Evolutionary conservation across 2,888 invertebrate species (phyloP), one percentile per base, ranked within the genome.

Genomic region (Caenorhabditis panamensis): DNA sequence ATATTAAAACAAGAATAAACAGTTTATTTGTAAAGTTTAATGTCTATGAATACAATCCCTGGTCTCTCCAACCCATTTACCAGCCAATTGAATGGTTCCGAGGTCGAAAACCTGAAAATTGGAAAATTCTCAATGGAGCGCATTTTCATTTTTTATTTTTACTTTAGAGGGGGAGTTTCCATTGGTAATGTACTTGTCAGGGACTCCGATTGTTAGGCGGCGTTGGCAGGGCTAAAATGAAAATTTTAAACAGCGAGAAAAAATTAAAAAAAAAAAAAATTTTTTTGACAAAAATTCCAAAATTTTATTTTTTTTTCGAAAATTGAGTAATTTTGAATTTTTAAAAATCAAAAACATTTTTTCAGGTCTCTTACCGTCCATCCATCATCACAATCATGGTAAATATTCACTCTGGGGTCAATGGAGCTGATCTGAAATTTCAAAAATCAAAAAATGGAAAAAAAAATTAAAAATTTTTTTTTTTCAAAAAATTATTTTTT

Each of bases 11-110:
- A n/a, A n/a, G n/a, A n/a, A n/a, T n/a, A n/a, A n/a, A n/a, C n/a
- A n/a, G n/a, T n/a, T n/a, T n/a, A n/a, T n/a, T n/a, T n/a, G n/a
- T n/a, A n/a, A n/a, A n/a, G n/a, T n/a, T 71, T 51, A 66, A 18
- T 79, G 81, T 56, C 83, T 56, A 59, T 85, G 85, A 67, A 85
- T 83, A 53, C 85, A 85, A 68, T 85, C 85, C 47, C 85, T 64
- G 6, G 83, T 80, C 63, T 85, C 85, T 53, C 85, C 85, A 9
- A 58, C 72, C 78, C 75, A 85, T 63, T 85, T 85, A 78, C 85
- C 85, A 24, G 83, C 83, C 62, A 85, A 53, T 59, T 85, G 85
- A 62, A 85, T 78, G 5, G 81, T 77, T 44, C 85, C 85, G 68
- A 85, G 54, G 63, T 85, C 83, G 78, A 85, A 82, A 44, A 77